phyloP scores from a whole-genome alignment of 1,140 invertebrate species.

The Metaphire vulgaris region DNA sequence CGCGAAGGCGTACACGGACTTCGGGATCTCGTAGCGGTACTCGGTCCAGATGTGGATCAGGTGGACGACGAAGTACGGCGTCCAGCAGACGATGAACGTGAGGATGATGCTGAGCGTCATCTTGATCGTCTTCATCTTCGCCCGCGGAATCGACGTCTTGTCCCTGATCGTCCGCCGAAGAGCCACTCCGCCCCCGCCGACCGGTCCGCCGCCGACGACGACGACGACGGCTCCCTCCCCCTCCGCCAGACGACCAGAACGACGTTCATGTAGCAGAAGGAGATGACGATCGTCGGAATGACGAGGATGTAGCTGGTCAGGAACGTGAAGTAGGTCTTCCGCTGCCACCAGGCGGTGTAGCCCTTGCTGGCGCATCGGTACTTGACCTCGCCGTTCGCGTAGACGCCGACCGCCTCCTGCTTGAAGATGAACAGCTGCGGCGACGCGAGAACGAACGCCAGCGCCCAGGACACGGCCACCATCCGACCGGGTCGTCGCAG shows the following conservation, averaged over 20 bases:
- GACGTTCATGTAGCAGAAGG: constrained; percentile 53
- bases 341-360: too few relatives aligned
- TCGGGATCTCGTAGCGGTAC: constrained; percentile 46
- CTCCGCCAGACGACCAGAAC: constrained; percentile 49
- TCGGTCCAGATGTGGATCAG: constrained; percentile 52
- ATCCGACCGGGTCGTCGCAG: constrained; percentile 36
- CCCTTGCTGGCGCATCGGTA: constrained; percentile 44
- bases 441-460: constrained; percentile 51
- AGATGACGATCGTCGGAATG: constrained; percentile 49
- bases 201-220: constrained; percentile 21
- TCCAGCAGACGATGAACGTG: too few relatives aligned
- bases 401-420: constrained; percentile 34
- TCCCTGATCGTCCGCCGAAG: constrained; percentile 36
- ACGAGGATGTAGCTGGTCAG: constrained; percentile 51
- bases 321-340: constrained; percentile 51
- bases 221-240: too few relatives aligned
- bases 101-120: constrained; percentile 53
- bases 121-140: too few relatives aligned
- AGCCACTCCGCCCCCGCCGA: constrained; percentile 31
- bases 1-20: constrained; percentile 44
- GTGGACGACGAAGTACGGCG: constrained; percentile 52
- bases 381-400: constrained; percentile 39
- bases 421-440: constrained; percentile 54
- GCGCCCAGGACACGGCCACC: constrained; percentile 50
- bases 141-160: constrained; percentile 43